phyloP scores from a whole-genome alignment of 2,113 vertebrate genomes.

The Melanerpes aurifrons region DNA sequence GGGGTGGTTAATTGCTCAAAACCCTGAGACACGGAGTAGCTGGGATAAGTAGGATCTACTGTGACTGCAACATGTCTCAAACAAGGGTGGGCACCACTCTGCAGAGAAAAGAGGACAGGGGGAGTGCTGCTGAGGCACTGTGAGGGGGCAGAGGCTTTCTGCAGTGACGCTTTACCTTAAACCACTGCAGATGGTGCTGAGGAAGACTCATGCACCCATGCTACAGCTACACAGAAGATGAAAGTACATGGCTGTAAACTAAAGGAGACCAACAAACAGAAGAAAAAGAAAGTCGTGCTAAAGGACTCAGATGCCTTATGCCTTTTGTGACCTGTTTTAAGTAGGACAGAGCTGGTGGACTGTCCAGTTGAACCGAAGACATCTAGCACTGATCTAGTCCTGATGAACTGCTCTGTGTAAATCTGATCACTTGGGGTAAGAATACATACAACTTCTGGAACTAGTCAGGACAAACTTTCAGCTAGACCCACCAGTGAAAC shows the following conservation, averaged over 20 bases:
- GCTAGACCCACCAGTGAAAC: not conserved
- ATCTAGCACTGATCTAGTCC: not conserved
- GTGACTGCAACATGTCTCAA: not conserved
- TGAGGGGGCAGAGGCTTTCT: not conserved
- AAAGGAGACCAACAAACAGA: not conserved
- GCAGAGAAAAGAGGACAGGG: not conserved
- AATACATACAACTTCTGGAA: not conserved
- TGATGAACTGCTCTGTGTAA: not conserved
- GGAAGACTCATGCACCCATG: not conserved
- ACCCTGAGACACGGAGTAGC: not conserved
- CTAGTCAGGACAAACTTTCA: not conserved
- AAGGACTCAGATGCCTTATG: not conserved
- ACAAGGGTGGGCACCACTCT: not conserved
- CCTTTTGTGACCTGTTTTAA: not conserved
- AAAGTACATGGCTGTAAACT: accelerated
- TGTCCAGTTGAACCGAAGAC: not conserved
- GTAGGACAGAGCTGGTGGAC: not conserved
- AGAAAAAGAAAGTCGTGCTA: not conserved
- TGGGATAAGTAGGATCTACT: not conserved
- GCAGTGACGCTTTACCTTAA: not conserved
- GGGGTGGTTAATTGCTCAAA: not conserved
- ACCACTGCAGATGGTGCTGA: not conserved
- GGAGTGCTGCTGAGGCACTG: not conserved
- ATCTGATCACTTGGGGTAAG: not conserved
- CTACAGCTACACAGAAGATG: not conserved